These are phyloP conservation scores for Nannoperca obscura DNA, from an alignment of 2,797 vertebrate species.

Conservation along the genomic window DNA sequence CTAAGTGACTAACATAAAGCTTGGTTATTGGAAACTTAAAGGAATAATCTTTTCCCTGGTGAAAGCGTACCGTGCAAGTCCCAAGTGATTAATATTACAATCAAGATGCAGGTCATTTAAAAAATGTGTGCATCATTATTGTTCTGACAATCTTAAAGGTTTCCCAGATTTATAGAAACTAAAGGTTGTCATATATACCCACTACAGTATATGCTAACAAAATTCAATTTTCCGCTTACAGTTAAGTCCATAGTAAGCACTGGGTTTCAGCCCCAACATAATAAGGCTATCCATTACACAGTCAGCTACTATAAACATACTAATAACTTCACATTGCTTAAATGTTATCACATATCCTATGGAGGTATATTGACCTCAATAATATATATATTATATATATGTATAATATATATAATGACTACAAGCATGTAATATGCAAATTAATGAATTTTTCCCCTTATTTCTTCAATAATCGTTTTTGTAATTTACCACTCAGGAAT, in stretches of 20 bases:
- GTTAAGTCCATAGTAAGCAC: background rate
- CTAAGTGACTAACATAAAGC: conserved; percentile 28
- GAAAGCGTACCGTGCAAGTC: conserved; percentile 9
- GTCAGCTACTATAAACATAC: background rate
- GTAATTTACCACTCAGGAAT: background rate
- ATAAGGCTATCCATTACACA: background rate
- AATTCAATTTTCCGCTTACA: background rate
- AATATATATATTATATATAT: no score
- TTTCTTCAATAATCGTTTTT: background rate
- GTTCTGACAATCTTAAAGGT: conserved; percentile 27
- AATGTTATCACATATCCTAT: background rate
- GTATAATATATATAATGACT: no score
- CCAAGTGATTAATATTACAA: conserved; percentile 36
- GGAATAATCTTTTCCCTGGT: conserved; percentile 22
- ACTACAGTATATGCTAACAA: background rate
- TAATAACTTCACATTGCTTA: background rate
- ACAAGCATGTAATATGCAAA: background rate
- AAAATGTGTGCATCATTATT: conserved; percentile 35
- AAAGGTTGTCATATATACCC: background rate
- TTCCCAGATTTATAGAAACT: conserved; percentile 10
- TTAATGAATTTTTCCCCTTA: background rate
- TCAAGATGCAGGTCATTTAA: conserved; percentile 19
- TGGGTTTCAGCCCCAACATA: background rate
- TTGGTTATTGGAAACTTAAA: conserved; percentile 13
- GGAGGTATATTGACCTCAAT: no score